phyloP scores from a whole-genome alignment of 2,888 invertebrate species.

The Rhamphomyia laevipes region DNA sequence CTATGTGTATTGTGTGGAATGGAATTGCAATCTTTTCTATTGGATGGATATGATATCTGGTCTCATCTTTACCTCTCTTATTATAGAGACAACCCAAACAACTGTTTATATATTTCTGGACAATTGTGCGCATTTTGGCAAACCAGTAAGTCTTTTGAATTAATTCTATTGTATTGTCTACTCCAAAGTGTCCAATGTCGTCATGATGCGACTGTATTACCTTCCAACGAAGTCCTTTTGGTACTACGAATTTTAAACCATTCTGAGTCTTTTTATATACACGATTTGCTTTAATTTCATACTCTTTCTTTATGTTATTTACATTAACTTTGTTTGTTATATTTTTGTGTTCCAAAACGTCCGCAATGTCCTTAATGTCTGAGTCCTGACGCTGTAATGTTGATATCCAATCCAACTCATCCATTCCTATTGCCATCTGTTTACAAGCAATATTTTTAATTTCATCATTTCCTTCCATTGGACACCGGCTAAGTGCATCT shows the following conservation, averaged over 20 bases:
- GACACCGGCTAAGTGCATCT: not conserved
- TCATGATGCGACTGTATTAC: constrained; percentile 8
- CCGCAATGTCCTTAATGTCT: constrained; percentile 1
- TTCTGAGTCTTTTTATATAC: constrained; percentile 4
- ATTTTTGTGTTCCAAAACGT: not conserved
- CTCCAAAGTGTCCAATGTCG: constrained; percentile 5
- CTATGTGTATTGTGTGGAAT: constrained; percentile 12
- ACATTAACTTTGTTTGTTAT: constrained; percentile 1
- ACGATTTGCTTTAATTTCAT: constrained; percentile 8
- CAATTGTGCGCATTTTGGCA: constrained; percentile 26
- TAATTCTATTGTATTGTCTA: not conserved
- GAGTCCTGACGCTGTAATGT: constrained; percentile 12
- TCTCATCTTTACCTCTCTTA: constrained; percentile 20
- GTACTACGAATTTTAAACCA: constrained; percentile 8
- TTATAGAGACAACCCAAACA: constrained; percentile 31
- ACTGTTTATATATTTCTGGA: constrained; percentile 28
- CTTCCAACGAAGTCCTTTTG: constrained; percentile 7
- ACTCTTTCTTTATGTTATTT: constrained; percentile 5
- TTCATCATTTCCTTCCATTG: not conserved
- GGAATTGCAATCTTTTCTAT: constrained; percentile 16
- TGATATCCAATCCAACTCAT: constrained; percentile 10
- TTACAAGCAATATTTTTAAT: not conserved
- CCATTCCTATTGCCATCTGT: constrained; percentile 2
- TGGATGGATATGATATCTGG: constrained; percentile 13
- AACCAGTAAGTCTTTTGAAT: not conserved